Evolutionary conservation across 2,888 invertebrate genomes (phyloP), one percentile per base, ranked within the genome.

Genomic region (Hyalella azteca): DNA sequence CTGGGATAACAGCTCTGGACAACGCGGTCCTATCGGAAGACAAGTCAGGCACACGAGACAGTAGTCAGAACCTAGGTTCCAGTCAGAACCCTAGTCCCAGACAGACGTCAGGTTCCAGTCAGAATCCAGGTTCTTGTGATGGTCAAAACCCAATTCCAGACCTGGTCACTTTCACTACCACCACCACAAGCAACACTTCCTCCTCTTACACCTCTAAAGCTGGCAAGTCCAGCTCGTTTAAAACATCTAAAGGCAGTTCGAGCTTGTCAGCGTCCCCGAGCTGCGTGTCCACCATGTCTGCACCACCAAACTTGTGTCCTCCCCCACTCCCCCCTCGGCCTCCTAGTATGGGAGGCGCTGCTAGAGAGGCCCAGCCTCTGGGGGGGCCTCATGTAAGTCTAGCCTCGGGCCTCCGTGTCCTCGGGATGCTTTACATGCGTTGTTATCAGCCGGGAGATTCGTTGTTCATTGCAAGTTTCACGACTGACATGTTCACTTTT

Each of bases 321-420:
- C 77, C 79, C 76, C 50, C 82, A 11, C 50, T 77, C n/a, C 75
- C 75, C 36, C 75, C 75, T 13, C 75, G 75, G 5, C 66, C 66
- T 22, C 36, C 66, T 9, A 66, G 36, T 36, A 66, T 66, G 66
- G 66, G 66, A 36, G 66, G 66, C 66, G 29, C 36, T 66, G 39
- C 36, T 66, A 66, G 66, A 36, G 66, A 66, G 29, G 66, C 39
- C 32, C 66, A 66, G 29, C 19, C 66, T 2, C 19, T 32, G 32
- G 66, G 66, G 15, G 66, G 36, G 66, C 36, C 29, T 29, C 66
- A 66, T 66, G 66, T 66, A 66, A 66, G 66, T 59, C 11, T 1
- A 13, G 13, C 19, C 26, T 7, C 1, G 26, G 26, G 32, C 36
- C n/a, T 11, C 15, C 45, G 9, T 45, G 15, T 15, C 45, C 45